These are phyloP conservation scores for Actinopyga echinites DNA, from an alignment of 53 echinoderm and acorn worm genomes.

Conservation along the genomic window DNA sequence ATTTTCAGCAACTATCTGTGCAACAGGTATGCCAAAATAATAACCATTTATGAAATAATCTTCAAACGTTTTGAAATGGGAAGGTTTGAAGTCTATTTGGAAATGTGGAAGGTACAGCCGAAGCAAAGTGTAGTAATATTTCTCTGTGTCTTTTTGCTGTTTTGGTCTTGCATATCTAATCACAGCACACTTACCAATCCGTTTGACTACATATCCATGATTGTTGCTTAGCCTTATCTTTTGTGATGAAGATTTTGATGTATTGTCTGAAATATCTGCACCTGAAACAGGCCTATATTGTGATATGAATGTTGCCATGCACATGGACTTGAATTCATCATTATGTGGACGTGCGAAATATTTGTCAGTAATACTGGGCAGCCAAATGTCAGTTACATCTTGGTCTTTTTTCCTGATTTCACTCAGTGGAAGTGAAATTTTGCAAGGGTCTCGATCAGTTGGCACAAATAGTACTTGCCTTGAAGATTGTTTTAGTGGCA, in stretches of 20 bases:
- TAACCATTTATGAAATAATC: background rate
- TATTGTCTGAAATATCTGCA: background rate
- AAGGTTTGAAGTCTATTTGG: background rate
- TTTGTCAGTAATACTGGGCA: background rate
- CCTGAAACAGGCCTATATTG: background rate
- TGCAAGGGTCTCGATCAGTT: slow-evolving; percentile 32
- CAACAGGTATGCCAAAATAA: background rate
- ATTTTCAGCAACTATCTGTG: background rate
- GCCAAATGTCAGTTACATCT: slow-evolving; percentile 32
- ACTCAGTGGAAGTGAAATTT: slow-evolving; percentile 15
- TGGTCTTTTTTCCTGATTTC: slow-evolving; percentile 13
- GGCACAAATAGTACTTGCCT: slow-evolving; percentile 66
- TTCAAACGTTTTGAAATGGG: background rate
- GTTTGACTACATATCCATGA: background rate
- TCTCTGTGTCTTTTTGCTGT: slow-evolving; percentile 7
- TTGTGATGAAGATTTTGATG: background rate
- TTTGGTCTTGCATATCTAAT: slow-evolving; percentile 12
- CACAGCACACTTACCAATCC: background rate
- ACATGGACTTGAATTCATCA: background rate
- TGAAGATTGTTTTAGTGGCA: slow-evolving; percentile 53
- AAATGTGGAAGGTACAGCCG: slow-evolving; percentile 43
- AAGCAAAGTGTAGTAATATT: slow-evolving; percentile 17
- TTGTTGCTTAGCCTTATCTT: background rate
- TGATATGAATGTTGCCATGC: background rate
- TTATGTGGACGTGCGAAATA: background rate